phyloP scores from a whole-genome alignment of 2,888 invertebrate genomes.

The Digitonthophagus gazella region DNA sequence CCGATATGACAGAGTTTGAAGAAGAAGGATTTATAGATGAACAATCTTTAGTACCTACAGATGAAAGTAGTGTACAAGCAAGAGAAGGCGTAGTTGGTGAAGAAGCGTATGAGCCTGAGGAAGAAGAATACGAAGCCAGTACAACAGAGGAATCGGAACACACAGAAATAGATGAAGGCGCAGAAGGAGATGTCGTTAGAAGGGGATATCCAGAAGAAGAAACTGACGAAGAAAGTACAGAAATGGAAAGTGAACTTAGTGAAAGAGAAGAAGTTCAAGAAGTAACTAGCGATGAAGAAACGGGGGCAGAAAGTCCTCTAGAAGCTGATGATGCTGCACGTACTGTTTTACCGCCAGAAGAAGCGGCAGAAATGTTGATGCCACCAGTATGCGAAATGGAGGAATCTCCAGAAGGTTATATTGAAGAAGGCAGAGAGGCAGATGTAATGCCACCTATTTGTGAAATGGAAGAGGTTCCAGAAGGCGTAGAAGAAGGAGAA shows the following conservation, averaged over 20 bases:
- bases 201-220: not conserved
- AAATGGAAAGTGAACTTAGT: not conserved
- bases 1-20: slow-evolving; percentile 37
- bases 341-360: too few species aligned
- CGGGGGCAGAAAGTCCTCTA: not conserved
- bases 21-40: not conserved
- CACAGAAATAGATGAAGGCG: slow-evolving; percentile 3
- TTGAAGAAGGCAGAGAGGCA: slow-evolving; percentile 5
- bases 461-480: slow-evolving; percentile 13
- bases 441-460: slow-evolving; percentile 20
- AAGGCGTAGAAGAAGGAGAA: not conserved
- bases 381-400: too few species aligned
- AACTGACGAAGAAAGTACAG: not conserved
- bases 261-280: not conserved
- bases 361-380: not conserved
- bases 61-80: not conserved
- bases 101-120: too few species aligned
- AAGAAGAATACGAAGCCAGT: too few species aligned
- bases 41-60: slow-evolving; percentile 1
- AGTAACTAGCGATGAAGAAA: not conserved
- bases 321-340: too few species aligned
- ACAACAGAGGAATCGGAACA: too few species aligned
- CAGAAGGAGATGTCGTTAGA: slow-evolving; percentile 1
- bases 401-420: not conserved
- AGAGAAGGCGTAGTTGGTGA: not conserved